Percentiles rank a stretch among this genome's conserved stretches.
phyloP scores from a whole-genome alignment of 2,113 vertebrate species.

The Chionomys nivalis region DNA sequence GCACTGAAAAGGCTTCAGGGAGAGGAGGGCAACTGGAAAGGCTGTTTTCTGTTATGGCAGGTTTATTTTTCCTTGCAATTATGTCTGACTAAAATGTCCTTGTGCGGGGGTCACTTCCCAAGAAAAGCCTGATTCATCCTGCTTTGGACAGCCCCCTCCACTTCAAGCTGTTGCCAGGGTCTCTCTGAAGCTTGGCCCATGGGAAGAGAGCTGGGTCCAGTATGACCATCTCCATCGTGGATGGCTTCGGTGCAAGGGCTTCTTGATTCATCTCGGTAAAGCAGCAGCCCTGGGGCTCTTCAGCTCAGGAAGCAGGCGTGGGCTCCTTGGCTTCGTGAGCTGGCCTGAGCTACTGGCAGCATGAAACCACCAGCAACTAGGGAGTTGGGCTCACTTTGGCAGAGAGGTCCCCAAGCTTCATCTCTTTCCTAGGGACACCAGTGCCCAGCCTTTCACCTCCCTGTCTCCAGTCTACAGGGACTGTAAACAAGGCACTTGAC shows the following conservation, averaged over 20 bases:
- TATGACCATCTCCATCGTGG: rapidly evolving
- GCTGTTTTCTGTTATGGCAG: slow-evolving; percentile 72
- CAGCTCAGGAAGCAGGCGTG: background rate
- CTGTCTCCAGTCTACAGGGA: background rate
- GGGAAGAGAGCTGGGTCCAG: background rate
- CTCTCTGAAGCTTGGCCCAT: background rate
- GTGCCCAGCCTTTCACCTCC: background rate
- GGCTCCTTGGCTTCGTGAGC: background rate
- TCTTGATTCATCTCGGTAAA: background rate
- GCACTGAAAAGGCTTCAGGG: slow-evolving; percentile 33
- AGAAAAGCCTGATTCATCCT: slow-evolving; percentile 63
- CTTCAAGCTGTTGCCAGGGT: background rate
- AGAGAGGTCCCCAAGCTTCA: background rate
- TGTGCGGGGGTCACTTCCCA: slow-evolving; percentile 21
- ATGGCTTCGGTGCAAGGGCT: background rate
- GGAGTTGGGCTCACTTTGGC: background rate
- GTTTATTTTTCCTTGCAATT: slow-evolving; percentile 76
- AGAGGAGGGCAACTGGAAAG: slow-evolving; percentile 25
- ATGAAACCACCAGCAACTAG: background rate
- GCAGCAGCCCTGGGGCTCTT: background rate
- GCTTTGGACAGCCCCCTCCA: background rate
- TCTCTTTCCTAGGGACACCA: too few relatives aligned
- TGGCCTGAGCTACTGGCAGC: rapidly evolving
- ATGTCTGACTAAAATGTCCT: slow-evolving; percentile 64
- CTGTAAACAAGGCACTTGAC: rapidly evolving